phyloP scores from a whole-genome alignment of 2,113 vertebrate species.

The Vireo altiloquus region DNA sequence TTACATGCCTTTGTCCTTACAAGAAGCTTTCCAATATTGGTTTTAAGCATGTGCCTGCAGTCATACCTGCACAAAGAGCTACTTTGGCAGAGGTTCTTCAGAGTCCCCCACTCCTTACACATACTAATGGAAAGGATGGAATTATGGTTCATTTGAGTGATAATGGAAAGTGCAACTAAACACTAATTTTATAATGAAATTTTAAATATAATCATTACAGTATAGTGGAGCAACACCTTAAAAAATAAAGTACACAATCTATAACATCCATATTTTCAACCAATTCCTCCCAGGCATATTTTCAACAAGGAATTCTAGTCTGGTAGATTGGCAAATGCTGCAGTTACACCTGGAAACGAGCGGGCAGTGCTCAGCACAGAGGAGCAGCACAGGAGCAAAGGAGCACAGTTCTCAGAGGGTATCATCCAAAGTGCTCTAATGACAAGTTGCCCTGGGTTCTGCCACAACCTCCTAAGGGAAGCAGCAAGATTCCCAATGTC shows the following conservation, averaged over 20 bases:
- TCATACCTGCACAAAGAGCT: neutral
- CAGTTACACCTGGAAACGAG: neutral
- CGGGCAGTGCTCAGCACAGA: neutral
- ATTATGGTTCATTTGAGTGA: neutral
- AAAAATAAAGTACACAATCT: neutral
- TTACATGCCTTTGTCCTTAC: neutral
- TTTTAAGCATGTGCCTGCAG: neutral
- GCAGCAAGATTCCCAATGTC: neutral
- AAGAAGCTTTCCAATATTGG: neutral
- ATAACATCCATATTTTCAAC: neutral
- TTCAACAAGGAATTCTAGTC: neutral
- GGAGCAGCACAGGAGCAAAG: neutral
- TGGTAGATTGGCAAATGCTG: neutral
- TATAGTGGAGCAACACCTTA: neutral
- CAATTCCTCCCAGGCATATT: neutral
- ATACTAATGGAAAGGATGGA: rapidly evolving
- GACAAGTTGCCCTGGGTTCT: neutral
- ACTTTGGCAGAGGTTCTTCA: neutral
- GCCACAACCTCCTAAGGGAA: neutral
- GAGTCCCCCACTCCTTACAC: neutral
- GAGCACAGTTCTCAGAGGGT: neutral
- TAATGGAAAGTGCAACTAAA: neutral
- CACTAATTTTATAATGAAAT: neutral
- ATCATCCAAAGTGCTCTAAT: neutral
- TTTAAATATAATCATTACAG: neutral